A percentile compares a stretch with the other conserved stretches of the same genome.
phyloP scores from a whole-genome alignment of 2,888 invertebrate species.

The Heliconius erato region DNA sequence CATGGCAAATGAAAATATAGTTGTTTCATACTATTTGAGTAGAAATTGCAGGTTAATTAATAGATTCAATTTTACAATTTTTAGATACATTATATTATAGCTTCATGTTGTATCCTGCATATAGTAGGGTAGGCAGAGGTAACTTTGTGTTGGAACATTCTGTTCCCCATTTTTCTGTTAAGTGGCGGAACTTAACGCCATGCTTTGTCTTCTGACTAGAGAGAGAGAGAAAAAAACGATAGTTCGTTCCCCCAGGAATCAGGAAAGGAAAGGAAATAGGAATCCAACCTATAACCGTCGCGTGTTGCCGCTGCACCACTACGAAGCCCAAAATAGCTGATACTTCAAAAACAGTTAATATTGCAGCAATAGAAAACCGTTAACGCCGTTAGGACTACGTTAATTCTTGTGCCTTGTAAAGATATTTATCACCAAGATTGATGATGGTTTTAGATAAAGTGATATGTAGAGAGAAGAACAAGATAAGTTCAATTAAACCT shows the following conservation, averaged over 20 bases:
- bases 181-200: not conserved
- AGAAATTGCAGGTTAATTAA: too few species aligned
- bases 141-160: too few species aligned
- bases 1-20: too few species aligned
- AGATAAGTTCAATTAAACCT: not conserved
- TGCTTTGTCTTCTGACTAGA: not conserved
- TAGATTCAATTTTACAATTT: too few species aligned
- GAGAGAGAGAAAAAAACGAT: not conserved
- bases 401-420: constrained; percentile 7
- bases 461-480: not conserved
- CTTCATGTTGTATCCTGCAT: too few species aligned
- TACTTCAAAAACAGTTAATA: not conserved
- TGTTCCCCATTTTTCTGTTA: not conserved
- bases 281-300: not conserved
- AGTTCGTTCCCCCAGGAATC: not conserved
- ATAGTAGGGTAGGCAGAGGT: too few species aligned
- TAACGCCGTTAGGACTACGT: constrained; percentile 10
- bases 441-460: not conserved
- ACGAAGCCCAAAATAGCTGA: not conserved
- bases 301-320: too few species aligned
- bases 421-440: constrained; percentile 10
- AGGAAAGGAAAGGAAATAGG: not conserved
- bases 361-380: constrained; percentile 6
- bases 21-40: too few species aligned
- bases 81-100: too few species aligned